These are phyloP conservation scores for Montipora capricornis DNA, from an alignment of 64 coral and sea anemone species.

Conservation along the genomic window DNA sequence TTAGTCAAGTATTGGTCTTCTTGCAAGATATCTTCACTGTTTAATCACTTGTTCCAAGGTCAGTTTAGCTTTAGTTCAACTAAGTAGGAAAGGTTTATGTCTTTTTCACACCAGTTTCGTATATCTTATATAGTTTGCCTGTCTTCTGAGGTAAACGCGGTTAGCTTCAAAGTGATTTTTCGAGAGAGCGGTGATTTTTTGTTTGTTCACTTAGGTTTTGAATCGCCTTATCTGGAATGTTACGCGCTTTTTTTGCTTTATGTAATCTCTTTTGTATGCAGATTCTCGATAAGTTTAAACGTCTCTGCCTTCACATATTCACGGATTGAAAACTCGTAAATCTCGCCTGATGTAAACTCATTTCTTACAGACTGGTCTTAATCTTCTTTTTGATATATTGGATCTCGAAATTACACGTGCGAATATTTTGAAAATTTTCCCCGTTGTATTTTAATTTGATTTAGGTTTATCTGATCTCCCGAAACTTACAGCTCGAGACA, in stretches of 20 bases:
- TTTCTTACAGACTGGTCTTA: not conserved
- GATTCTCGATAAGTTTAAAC: not conserved
- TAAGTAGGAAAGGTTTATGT: not conserved
- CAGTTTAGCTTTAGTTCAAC: no score
- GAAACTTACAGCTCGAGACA: no score
- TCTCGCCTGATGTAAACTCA: not conserved
- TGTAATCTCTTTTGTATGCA: not conserved
- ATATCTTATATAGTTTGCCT: not conserved
- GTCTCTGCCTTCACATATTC: not conserved
- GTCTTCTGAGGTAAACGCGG: not conserved
- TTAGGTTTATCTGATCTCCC: no score
- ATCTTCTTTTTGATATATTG: not conserved
- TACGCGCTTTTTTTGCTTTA: not conserved
- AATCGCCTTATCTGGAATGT: conserved; percentile 4
- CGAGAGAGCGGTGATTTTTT: not conserved
- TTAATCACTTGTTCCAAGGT: not conserved
- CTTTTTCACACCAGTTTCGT: not conserved
- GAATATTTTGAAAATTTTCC: not conserved
- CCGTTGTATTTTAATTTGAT: no score
- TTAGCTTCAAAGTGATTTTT: not conserved
- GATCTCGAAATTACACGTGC: not conserved
- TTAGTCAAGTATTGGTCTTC: conserved; percentile 17
- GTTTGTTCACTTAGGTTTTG: not conserved
- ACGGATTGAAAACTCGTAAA: no score
- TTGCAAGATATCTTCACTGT: conserved; percentile 11